Conservation (phyloP, 2,113 vertebrate species). For the Theristicus caerulescens region DNA sequence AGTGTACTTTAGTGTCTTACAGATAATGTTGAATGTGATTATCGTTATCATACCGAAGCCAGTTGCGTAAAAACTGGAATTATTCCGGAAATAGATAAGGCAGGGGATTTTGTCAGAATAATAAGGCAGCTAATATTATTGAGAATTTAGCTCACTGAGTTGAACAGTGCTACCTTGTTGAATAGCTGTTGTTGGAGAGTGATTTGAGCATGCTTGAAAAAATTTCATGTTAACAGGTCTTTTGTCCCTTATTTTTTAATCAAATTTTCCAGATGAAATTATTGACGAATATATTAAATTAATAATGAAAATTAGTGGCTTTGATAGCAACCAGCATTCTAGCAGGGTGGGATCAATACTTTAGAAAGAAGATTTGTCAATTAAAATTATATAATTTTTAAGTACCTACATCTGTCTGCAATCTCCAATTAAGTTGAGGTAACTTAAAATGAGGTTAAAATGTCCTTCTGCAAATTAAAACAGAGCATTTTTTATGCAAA, state of each 20-base stretch:
- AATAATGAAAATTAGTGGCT: neutral
- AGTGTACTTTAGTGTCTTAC: neutral
- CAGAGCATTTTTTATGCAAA: neutral
- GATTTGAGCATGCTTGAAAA: neutral
- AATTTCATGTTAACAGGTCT: neutral
- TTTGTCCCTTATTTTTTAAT: neutral
- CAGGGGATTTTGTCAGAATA: neutral
- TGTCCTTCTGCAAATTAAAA: neutral
- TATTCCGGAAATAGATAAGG: neutral
- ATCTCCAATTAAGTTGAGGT: neutral
- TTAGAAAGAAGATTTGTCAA: neutral
- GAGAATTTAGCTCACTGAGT: neutral
- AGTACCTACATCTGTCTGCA: neutral
- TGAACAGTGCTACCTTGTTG: neutral
- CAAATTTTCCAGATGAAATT: neutral
- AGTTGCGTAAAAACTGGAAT: neutral
- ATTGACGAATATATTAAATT: neutral
- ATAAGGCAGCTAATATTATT: neutral
- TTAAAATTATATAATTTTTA: neutral
- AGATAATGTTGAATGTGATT: neutral
- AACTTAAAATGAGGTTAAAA: neutral
- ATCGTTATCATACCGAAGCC: neutral
- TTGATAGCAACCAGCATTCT: neutral
- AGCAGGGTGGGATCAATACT: neutral
- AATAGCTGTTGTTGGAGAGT: neutral